Percentiles rank a stretch among this genome's conserved stretches.
Evolutionary conservation across 37 sponge, comb jelly and placozoan genomes (phyloP).

Genomic region (Agelas oroides): DNA sequence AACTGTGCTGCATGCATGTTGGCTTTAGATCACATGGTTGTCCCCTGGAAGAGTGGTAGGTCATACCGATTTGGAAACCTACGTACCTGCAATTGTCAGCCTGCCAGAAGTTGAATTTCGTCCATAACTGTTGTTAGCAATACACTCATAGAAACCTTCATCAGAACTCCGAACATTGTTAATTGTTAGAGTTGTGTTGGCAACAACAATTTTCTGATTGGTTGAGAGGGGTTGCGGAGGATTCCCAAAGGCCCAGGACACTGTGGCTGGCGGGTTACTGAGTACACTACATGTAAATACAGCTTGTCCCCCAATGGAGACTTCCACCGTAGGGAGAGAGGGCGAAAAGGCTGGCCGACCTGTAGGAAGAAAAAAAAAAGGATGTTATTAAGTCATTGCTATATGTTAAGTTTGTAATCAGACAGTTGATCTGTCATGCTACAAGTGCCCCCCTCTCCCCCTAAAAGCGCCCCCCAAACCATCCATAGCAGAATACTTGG

Average conservation of each 20-base stretch:
- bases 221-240: not conserved
- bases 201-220: conserved; percentile 7
- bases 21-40: no score
- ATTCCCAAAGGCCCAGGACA: conserved; percentile 24
- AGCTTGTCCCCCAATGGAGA: conserved; percentile 24
- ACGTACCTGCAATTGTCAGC: conserved; percentile 64
- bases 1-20: no score
- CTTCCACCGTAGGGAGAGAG: conserved; percentile 8
- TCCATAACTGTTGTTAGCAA: conserved; percentile 55
- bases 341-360: conserved; percentile 55
- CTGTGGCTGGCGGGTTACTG: conserved; percentile 58
- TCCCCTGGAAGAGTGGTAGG: no score
- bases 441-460: no score
- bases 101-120: conserved; percentile 28
- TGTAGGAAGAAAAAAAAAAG: not conserved
- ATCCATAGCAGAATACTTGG: no score
- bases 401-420: no score
- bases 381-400: no score
- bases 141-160: conserved; percentile 62
- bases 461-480: no score
- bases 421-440: no score
- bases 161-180: conserved; percentile 50
- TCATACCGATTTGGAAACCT: no score
- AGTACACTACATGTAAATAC: conserved; percentile 38
- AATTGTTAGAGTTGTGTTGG: conserved; percentile 29